phyloP scores from a whole-genome alignment of 2,113 vertebrate species.

The Osmerus mordax region DNA sequence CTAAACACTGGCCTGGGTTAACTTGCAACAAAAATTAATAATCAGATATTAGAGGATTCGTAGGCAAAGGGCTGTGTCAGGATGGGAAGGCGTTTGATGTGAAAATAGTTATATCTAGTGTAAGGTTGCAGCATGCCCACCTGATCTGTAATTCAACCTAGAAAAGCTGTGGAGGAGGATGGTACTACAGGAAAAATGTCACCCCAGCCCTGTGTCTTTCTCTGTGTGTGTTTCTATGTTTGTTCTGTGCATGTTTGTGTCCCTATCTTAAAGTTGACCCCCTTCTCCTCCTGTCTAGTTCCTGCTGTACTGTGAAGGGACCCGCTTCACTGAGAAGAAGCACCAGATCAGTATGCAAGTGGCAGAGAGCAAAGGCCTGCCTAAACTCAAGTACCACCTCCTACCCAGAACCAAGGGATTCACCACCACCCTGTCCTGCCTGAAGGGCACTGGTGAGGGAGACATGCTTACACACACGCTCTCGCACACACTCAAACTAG shows the following conservation, averaged over 20 bases:
- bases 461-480: not conserved
- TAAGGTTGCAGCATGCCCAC: slow-evolving; percentile 11
- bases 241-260: slow-evolving; percentile 7
- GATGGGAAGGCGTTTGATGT: not conserved
- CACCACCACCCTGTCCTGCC: slow-evolving; percentile 93
- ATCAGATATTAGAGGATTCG: not conserved
- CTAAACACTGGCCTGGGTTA: not conserved
- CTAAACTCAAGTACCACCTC: slow-evolving; percentile 92
- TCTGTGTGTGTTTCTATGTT: not conserved
- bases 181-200: slow-evolving; percentile 25
- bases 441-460: slow-evolving; percentile 89
- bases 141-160: slow-evolving; percentile 27
- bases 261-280: not conserved
- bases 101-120: not conserved
- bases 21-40: not conserved
- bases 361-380: slow-evolving; percentile 90
- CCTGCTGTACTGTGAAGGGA: slow-evolving; percentile 95
- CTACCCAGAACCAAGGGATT: slow-evolving; percentile 96
- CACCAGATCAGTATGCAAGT: slow-evolving; percentile 98
- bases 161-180: slow-evolving; percentile 18
- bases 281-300: slow-evolving; percentile 71
- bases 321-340: slow-evolving; percentile 95
- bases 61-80: not conserved
- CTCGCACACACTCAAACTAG: not conserved
- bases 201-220: slow-evolving; percentile 2